These are phyloP conservation scores for Smutsia gigantea DNA, from an alignment of 2,797 vertebrate species.

Conservation along the genomic window DNA sequence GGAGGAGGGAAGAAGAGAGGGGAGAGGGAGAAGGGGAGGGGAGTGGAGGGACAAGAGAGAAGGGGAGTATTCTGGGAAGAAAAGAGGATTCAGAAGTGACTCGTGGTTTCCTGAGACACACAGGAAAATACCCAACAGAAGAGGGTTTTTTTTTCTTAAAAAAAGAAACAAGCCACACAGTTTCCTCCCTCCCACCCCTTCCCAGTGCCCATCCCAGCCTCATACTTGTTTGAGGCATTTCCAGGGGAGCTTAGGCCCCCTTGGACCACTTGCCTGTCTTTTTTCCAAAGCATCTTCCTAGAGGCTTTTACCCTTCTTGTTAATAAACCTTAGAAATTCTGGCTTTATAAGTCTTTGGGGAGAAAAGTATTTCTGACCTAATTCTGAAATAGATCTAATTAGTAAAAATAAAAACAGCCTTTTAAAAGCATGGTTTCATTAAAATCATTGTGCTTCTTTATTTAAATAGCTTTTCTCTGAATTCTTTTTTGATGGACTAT, in stretches of 20 bases:
- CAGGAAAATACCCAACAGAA: background rate
- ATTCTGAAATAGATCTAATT: constrained; percentile 45
- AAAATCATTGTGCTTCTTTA: constrained; percentile 38
- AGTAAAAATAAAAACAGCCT: constrained; percentile 28
- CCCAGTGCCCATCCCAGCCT: background rate
- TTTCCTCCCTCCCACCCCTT: background rate
- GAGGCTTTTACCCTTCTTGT: background rate
- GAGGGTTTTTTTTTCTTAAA: background rate
- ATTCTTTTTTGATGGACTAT: background rate
- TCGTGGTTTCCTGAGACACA: background rate
- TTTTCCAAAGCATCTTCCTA: background rate
- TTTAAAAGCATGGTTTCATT: constrained; percentile 28
- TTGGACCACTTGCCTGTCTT: background rate
- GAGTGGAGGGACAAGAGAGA: background rate
- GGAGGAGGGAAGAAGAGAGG: too few species aligned
- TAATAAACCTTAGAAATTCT: constrained; percentile 30
- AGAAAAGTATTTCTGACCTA: constrained; percentile 30
- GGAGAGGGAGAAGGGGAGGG: too few species aligned
- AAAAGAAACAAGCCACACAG: background rate
- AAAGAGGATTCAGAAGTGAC: background rate
- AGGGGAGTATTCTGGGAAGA: background rate
- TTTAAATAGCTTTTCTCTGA: background rate
- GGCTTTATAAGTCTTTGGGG: background rate
- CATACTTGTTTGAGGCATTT: background rate
- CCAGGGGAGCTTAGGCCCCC: background rate